Evolutionary conservation across 2,113 vertebrate species (phyloP), one percentile per base, ranked within the genome.

Genomic region (Sebastes fasciatus): DNA sequence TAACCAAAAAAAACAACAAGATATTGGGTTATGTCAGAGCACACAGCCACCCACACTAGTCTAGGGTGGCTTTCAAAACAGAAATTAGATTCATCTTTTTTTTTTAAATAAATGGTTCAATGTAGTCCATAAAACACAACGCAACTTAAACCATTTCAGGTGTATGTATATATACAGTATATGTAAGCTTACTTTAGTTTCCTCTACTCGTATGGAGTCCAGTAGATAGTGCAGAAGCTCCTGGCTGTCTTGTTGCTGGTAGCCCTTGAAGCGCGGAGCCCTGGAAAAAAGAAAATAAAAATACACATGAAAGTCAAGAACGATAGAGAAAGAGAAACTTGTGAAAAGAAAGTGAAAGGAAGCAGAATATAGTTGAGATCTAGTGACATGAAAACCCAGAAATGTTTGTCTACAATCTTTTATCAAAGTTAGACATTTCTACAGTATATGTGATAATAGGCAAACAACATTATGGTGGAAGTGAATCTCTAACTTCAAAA

Each of bases 221-320:
- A 99, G 89, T 74, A 99, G 90, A 90, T 97, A 99, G 85, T 99
- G 98, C 76, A 99, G 95, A 62, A 99, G 97, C 86, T 99, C 98
- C 90, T 99, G 98, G 89, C 98, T 99, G 94, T 99, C 98, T 88
- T 99, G 98, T 78, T 99, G 98, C 92, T 99, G 98, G 94, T 98
- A 99, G 43, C 97, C 97, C 88, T 99, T 99, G 94, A 99, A 99
- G n/a, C 97, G 95, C 62, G 98, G 98, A 45, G 98, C 98, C 91
- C 98, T 99, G 46, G 40, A 81, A 80, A 62, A 80, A 61, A 75
- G 8, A 79, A 83, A 61, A 88, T 1, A 58, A 72, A 48, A 49
- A 63, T 8, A 69, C 5, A 61, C 12, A 76, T 57, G 17, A 19
- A 84, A 78, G 21, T 58, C 11, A 62, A 71, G 8, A 69, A 60